Conservation (phyloP, 1,140 invertebrate genomes). For the Laupala kohalensis region DNA sequence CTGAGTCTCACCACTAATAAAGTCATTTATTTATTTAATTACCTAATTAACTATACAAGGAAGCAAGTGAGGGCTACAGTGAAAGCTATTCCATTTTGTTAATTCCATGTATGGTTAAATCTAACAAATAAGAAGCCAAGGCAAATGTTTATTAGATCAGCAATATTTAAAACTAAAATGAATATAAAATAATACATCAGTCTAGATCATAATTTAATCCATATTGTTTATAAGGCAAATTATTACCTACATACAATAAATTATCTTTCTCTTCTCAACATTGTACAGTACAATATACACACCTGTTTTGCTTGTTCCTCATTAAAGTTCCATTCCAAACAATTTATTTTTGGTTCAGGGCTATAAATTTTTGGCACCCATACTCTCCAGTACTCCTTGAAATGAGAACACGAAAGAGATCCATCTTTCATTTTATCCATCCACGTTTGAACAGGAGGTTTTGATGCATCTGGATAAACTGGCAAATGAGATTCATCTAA, state of each 20-base stretch:
- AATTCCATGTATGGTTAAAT: no score
- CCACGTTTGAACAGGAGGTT: conserved; percentile 37
- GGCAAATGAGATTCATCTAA: conserved; percentile 16
- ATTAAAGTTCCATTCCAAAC: conserved; percentile 55
- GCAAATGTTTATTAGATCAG: no score
- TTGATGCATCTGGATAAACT: conserved; percentile 23
- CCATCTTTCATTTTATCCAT: conserved; percentile 44
- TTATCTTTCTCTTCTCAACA: background rate
- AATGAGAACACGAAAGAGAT: conserved; percentile 39
- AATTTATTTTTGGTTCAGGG: conserved; percentile 49
- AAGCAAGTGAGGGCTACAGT: no score
- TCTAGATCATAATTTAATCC: no score
- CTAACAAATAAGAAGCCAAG: no score
- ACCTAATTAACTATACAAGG: no score
- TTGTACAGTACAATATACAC: conserved; percentile 14
- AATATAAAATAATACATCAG: no score
- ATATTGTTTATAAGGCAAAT: no score
- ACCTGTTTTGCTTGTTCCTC: conserved; percentile 43
- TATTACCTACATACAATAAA: background rate
- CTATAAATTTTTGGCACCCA: conserved; percentile 60
- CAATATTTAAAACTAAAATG: no score
- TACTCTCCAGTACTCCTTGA: conserved; percentile 53
- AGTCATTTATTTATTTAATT: no score
- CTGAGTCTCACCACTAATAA: no score
- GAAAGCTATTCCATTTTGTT: no score